phyloP scores from a whole-genome alignment of 64 coral and sea anemone genomes.

The Trachythela sp. region DNA sequence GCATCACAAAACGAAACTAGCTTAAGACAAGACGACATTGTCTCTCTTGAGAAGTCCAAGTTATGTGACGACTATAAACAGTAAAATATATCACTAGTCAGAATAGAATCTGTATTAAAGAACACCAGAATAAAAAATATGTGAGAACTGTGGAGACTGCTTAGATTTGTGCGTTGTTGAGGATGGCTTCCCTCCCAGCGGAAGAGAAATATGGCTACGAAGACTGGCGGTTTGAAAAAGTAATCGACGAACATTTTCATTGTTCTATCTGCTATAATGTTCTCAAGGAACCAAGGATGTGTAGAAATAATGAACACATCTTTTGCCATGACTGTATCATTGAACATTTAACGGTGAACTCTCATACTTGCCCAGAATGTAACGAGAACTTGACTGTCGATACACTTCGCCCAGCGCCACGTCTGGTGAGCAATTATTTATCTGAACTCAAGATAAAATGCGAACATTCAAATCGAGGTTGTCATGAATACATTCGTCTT shows the following conservation, averaged over 20 bases:
- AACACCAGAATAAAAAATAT: too few species aligned
- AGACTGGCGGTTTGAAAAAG: neutral
- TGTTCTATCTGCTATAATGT: slow-evolving; percentile 5
- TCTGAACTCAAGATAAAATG: neutral
- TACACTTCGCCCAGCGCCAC: neutral
- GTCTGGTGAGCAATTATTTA: neutral
- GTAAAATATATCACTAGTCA: too few species aligned
- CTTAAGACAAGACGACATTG: too few species aligned
- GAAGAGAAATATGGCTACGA: neutral
- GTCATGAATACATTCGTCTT: neutral
- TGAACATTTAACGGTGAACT: neutral
- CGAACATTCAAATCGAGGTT: neutral
- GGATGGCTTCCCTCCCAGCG: neutral
- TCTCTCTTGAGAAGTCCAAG: too few species aligned
- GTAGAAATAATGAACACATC: neutral
- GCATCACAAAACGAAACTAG: too few species aligned
- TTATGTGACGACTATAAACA: too few species aligned
- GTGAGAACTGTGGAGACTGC: too few species aligned
- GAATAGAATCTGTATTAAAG: too few species aligned
- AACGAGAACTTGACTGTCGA: neutral
- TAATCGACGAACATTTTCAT: neutral
- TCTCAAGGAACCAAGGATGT: slow-evolving; percentile 6
- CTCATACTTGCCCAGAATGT: neutral
- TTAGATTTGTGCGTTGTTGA: neutral
- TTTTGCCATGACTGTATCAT: neutral